Evolutionary conservation across 2,797 vertebrate genomes (phyloP).

Genomic region (Anguilla anguilla): DNA sequence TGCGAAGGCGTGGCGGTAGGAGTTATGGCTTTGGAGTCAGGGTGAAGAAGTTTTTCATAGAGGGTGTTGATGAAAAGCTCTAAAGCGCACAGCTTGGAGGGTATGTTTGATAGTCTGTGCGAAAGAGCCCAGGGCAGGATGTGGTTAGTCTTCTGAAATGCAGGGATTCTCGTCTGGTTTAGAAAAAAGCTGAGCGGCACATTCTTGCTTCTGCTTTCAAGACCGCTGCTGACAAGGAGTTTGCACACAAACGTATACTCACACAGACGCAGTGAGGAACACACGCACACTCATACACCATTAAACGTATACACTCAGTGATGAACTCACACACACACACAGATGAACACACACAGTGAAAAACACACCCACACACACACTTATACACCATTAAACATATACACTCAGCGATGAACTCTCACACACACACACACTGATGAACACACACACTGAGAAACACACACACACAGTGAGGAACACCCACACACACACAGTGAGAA

Average conservation of each 20-base stretch:
- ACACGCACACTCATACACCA: neutral
- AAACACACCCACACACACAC: conserved; percentile 36
- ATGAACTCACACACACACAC: neutral
- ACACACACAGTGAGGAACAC: conserved; percentile 27
- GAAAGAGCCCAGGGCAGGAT: conserved; percentile 3
- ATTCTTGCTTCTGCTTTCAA: conserved; percentile 35
- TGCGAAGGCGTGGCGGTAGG: neutral
- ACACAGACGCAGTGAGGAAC: conserved; percentile 24
- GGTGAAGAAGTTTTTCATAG: neutral
- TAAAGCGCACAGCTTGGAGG: neutral
- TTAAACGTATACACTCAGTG: conserved; percentile 37
- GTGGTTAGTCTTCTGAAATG: conserved; percentile 9
- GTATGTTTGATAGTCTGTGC: neutral
- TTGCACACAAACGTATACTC: conserved; percentile 40
- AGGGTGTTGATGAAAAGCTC: neutral
- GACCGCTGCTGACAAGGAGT: conserved; percentile 34
- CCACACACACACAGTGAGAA: conserved; percentile 36
- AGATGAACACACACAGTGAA: neutral
- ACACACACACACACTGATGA: neutral
- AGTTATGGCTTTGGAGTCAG: neutral
- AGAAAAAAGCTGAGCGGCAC: conserved; percentile 14
- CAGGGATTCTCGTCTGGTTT: neutral
- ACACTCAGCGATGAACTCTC: conserved; percentile 35
- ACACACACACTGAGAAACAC: neutral
- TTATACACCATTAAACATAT: conserved; percentile 36